These are phyloP conservation scores for Drosophila ercepeae DNA, from an alignment of 1,140 invertebrate genomes.

Conservation along the genomic window DNA sequence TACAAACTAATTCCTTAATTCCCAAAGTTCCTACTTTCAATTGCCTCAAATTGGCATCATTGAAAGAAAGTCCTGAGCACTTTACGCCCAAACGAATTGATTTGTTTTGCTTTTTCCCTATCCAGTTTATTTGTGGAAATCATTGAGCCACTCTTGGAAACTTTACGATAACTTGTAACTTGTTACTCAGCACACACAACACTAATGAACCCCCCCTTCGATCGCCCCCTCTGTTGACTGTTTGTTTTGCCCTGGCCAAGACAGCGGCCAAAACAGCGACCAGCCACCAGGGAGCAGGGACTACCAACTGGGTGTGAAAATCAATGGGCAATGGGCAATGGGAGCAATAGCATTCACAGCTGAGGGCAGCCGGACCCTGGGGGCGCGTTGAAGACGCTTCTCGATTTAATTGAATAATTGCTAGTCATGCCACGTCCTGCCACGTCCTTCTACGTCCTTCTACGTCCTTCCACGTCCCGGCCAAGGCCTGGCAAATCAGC, in stretches of 20 bases:
- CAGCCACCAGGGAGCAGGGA: slow-evolving; percentile 27
- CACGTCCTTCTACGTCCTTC: slow-evolving; percentile 46
- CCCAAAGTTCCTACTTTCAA: slow-evolving; percentile 47
- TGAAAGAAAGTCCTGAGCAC: slow-evolving; percentile 47
- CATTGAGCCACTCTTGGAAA: slow-evolving; percentile 38
- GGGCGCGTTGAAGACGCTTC: slow-evolving; percentile 62
- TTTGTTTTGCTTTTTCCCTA: slow-evolving; percentile 41
- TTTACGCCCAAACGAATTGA: slow-evolving; percentile 68
- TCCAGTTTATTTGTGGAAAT: slow-evolving; percentile 30
- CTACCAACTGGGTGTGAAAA: slow-evolving; percentile 46
- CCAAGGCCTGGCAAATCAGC: slow-evolving; percentile 42
- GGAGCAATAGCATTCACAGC: slow-evolving; percentile 43
- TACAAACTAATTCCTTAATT: slow-evolving; percentile 12
- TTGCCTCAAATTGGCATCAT: slow-evolving; percentile 53
- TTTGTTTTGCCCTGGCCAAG: slow-evolving; percentile 19
- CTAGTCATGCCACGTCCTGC: slow-evolving; percentile 63
- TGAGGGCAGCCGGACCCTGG: slow-evolving; percentile 32
- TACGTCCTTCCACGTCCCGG: slow-evolving; percentile 39
- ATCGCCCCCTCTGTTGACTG: background rate
- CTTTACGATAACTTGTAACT: slow-evolving; percentile 47
- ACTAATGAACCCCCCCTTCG: slow-evolving; percentile 57
- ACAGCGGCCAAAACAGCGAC: slow-evolving; percentile 9
- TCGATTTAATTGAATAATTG: slow-evolving; percentile 83
- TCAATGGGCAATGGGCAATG: slow-evolving; percentile 40
- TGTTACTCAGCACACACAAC: slow-evolving; percentile 45